Base-by-base conservation (phyloP, 2,888 invertebrate species). In the Suillia variegata region DNA sequence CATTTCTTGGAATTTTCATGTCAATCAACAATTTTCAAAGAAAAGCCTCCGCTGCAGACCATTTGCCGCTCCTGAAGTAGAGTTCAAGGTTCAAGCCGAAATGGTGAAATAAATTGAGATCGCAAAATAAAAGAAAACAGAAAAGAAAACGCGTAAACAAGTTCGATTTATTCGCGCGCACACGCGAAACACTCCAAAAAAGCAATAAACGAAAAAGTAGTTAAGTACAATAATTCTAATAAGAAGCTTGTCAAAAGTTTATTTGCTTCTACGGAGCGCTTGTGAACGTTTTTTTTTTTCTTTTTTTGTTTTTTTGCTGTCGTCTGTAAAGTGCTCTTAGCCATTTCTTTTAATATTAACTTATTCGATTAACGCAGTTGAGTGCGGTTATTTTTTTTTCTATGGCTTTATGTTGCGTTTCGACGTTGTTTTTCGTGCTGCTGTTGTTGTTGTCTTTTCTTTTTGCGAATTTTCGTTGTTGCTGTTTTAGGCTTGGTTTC, bases 71-170 rank as follows among this genome's bases (percentile, higher is more conserved):
- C 15, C 18, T 26, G 26, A 26, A 26, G 26, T 52, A 56, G 55
- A 66, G 66, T 66, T 66, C 66, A 66, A 66, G 64, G 66, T 58
- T 62, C 52, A 54, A 42, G 24, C n/a, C 50, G 33, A 31, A 38
- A n/a, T n/a, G 38, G n/a, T 4, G n/a, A n/a, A n/a, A n/a, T 12
- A 38, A 38, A 8, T 12, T 8, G 13, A n/a, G n/a, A 31, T 31
- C 5, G 12, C 5, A 38, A 38, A 38, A 38, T n/a, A 38, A 38
- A 13, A 38, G 6, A 12, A 38, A 38, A 38, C 6, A 38, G n/a
- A 4, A 12, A 38, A 38, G 6, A 8, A n/a, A 38, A 38, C 38
- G 38, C n/a, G 38, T 8, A 38, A 38, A 38, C 38, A 8, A 38
- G n/a, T 8, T n/a, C 6, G n/a, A 38, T 38, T 38, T 38, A 38